Evolutionary conservation across 92 coral and sea anemone genomes (phyloP).

Genomic region (Hydrozoanthus gracilis): DNA sequence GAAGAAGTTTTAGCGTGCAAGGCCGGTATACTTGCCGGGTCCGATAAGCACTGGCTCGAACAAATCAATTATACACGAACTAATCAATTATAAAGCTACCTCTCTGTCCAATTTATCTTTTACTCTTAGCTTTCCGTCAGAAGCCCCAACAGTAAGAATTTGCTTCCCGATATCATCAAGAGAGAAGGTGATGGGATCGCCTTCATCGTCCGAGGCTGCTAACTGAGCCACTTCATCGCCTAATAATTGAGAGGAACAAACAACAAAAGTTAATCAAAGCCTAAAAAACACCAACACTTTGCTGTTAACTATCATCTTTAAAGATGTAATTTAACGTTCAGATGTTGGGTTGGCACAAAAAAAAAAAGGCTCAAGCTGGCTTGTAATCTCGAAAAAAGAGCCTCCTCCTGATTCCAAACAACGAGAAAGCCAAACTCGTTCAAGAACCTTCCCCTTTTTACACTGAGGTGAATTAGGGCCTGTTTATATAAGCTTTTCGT

Average conservation of each 20-base stretch:
- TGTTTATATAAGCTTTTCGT: too few relatives aligned
- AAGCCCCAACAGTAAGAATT: background rate
- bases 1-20: too few relatives aligned
- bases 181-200: background rate
- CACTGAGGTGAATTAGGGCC: too few relatives aligned
- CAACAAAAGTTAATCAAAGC: too few relatives aligned
- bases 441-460: too few relatives aligned
- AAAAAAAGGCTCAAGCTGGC: too few relatives aligned
- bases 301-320: background rate
- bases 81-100: background rate
- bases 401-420: too few relatives aligned
- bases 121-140: constrained; percentile 8
- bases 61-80: background rate
- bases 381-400: too few relatives aligned
- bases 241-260: background rate
- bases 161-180: constrained; percentile 35
- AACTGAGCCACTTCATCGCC: constrained; percentile 11
- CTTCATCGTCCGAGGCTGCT: background rate
- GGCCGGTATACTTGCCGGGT: background rate
- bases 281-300: background rate
- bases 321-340: background rate
- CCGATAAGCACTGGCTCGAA: background rate
- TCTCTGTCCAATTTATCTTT: constrained; percentile 26
- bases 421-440: too few relatives aligned
- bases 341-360: background rate